Evolutionary conservation across 2,888 invertebrate species (phyloP).

Genomic region (Orchesellides sinensis): DNA sequence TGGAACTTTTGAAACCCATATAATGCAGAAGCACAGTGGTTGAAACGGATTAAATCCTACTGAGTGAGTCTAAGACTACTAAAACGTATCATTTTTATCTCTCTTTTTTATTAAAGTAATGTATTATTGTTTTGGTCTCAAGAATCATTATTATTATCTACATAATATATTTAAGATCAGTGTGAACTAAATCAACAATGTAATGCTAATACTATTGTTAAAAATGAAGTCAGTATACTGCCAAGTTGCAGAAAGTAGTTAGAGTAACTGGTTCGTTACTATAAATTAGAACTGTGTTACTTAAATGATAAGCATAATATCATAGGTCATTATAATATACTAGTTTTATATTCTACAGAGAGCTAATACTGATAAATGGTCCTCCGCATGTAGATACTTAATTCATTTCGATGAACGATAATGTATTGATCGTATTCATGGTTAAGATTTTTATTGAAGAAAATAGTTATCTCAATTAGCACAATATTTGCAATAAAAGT

Average conservation of each 20-base stretch:
- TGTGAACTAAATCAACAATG: too few relatives aligned
- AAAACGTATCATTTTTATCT: too few relatives aligned
- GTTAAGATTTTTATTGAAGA: too few relatives aligned
- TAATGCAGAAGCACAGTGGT: slow-evolving; percentile 44
- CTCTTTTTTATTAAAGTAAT: slow-evolving; percentile 5
- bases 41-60: slow-evolving; percentile 14
- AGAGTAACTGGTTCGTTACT: too few relatives aligned
- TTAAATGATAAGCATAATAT: background rate
- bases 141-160: too few relatives aligned
- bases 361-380: background rate
- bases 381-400: too few relatives aligned
- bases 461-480: background rate
- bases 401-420: too few relatives aligned
- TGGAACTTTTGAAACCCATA: slow-evolving; percentile 50
- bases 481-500: background rate
- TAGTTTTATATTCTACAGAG: slow-evolving; percentile 10
- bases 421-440: too few relatives aligned
- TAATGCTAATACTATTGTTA: too few relatives aligned
- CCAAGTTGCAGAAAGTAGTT: background rate
- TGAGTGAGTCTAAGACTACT: too few relatives aligned
- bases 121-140: slow-evolving; percentile 44
- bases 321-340: background rate
- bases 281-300: too few relatives aligned
- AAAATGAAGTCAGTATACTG: slow-evolving; percentile 9
- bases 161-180: too few relatives aligned